Evolutionary conservation across 2,888 invertebrate genomes (phyloP).

Genomic region (Lasioglossum malachurum): DNA sequence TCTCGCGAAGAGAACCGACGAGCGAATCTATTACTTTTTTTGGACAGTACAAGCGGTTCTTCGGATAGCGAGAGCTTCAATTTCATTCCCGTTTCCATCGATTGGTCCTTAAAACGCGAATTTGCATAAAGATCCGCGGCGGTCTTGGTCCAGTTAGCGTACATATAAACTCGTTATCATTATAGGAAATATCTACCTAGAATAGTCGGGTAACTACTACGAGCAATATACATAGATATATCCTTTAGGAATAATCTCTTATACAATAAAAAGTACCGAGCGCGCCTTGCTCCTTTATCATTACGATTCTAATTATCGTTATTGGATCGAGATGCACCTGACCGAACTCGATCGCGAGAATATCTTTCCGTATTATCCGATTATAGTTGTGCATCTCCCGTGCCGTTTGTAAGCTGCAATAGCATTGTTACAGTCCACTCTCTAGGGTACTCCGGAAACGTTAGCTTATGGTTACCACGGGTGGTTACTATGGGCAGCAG

Average conservation of each 20-base stretch:
- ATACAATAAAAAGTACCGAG: not conserved
- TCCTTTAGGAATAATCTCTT: not conserved
- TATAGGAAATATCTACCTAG: not conserved
- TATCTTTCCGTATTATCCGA: conserved; percentile 2
- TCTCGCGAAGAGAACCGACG: not conserved
- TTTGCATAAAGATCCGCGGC: not conserved
- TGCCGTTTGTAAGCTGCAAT: not conserved
- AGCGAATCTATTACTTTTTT: not conserved
- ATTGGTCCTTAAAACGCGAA: not conserved
- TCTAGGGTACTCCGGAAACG: not conserved
- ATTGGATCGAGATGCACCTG: not conserved
- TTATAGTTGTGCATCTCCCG: not conserved
- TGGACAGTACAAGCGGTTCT: not conserved
- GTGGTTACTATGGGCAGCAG: not conserved
- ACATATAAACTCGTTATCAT: not conserved
- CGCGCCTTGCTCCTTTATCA: not conserved
- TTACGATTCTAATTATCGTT: not conserved
- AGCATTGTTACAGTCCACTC: not conserved
- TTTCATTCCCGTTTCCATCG: not conserved
- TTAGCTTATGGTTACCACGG: not conserved
- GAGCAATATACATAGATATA: not conserved
- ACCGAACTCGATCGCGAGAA: not conserved
- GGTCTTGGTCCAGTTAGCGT: not conserved
- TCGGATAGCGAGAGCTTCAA: not conserved
- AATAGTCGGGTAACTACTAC: not conserved